phyloP scores from a whole-genome alignment of 2,888 invertebrate species.

The Diarsia rubi region DNA sequence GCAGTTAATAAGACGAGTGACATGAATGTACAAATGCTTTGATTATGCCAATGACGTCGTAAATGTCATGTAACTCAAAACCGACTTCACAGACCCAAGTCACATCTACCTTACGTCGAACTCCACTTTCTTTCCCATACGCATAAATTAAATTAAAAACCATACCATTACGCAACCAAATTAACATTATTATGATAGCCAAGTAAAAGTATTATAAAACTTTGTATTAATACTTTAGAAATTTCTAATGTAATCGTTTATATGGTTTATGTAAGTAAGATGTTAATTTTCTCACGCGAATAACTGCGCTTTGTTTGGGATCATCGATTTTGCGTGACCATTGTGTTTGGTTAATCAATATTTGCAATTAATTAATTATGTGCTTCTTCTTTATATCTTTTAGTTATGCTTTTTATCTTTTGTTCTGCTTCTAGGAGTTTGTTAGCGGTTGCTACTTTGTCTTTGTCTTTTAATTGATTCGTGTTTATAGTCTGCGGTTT shows the following conservation, averaged over 20 bases:
- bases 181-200: constrained; percentile 52
- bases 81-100: constrained; percentile 24
- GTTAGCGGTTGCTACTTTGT: neutral
- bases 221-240: constrained; percentile 43
- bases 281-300: constrained; percentile 43
- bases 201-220: constrained; percentile 37
- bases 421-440: too few relatives aligned
- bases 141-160: constrained; percentile 49
- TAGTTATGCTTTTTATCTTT: neutral
- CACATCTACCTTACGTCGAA: constrained; percentile 25
- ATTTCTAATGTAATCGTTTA: constrained; percentile 34
- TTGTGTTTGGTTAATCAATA: constrained; percentile 30
- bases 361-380: neutral
- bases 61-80: constrained; percentile 22
- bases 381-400: neutral
- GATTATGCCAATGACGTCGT: constrained; percentile 7
- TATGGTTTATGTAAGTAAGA: constrained; percentile 51
- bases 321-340: constrained; percentile 39
- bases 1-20: neutral
- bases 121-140: constrained; percentile 38
- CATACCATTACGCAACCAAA: constrained; percentile 48
- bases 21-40: neutral
- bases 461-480: neutral
- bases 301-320: constrained; percentile 26
- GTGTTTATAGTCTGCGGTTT: neutral